Evolutionary conservation across 1,140 invertebrate species (phyloP).

Genomic region (Stegodyphus mimosarum): DNA sequence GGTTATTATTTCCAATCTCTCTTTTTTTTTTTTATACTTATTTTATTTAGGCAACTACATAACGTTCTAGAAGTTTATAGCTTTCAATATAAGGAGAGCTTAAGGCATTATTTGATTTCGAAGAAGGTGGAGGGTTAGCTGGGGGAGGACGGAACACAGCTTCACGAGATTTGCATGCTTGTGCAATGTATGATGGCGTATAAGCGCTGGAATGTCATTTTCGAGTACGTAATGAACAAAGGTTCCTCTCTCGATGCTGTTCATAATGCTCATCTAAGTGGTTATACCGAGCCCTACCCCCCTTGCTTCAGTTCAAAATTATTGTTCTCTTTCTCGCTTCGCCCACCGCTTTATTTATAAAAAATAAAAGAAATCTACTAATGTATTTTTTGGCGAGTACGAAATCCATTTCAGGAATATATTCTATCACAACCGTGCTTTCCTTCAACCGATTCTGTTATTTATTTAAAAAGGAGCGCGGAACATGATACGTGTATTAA

Average conservation of each 20-base stretch:
- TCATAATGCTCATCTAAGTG: conserved; percentile 45
- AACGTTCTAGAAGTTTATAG: conserved; percentile 46
- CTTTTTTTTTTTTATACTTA: background rate
- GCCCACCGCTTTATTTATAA: background rate
- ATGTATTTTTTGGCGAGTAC: background rate
- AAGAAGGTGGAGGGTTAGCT: background rate
- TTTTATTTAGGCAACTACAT: conserved; percentile 40
- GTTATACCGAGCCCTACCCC: conserved; percentile 12
- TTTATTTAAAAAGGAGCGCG: background rate
- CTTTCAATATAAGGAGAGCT: conserved; percentile 44
- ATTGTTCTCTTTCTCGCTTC: conserved; percentile 12
- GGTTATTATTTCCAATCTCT: conserved; percentile 41
- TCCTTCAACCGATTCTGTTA: background rate
- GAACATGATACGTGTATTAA: conserved; percentile 25
- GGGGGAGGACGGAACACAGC: background rate
- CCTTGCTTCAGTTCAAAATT: background rate
- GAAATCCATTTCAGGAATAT: conserved; percentile 23
- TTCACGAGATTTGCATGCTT: conserved; percentile 24
- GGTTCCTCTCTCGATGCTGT: conserved; percentile 15
- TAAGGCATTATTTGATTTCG: conserved; percentile 53
- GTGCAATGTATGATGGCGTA: conserved; percentile 25
- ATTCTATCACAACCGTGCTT: conserved; percentile 25
- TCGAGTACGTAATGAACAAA: conserved; percentile 44
- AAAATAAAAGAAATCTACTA: background rate
- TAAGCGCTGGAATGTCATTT: conserved; percentile 33